Conservation (phyloP, 2,113 vertebrate species). For the Thamnaconus septentrionalis region DNA sequence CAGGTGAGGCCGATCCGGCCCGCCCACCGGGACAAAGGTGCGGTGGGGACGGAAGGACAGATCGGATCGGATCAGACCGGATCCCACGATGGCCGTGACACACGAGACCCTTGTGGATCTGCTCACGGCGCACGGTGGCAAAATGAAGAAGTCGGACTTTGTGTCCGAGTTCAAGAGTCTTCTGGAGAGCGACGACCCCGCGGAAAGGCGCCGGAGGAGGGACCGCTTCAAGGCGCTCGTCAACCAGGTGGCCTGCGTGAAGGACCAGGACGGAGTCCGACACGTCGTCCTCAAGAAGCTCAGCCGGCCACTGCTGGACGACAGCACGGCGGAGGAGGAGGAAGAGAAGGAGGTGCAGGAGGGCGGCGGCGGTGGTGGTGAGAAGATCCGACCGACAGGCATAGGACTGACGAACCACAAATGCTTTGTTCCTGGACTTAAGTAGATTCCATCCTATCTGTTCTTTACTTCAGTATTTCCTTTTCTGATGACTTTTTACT, state of each 20-base stretch:
- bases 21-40: constrained; percentile 6
- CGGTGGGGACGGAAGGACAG: background rate
- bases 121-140: constrained; percentile 77
- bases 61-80: background rate
- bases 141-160: constrained; percentile 77
- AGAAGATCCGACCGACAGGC: too few relatives aligned
- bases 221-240: constrained; percentile 83
- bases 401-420: too few relatives aligned
- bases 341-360: background rate
- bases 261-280: constrained; percentile 77
- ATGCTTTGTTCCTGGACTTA: too few relatives aligned
- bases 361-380: too few relatives aligned
- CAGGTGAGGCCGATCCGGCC: constrained; percentile 33
- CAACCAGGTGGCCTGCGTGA: constrained; percentile 83
- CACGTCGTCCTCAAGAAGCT: constrained; percentile 80
- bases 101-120: constrained; percentile 77
- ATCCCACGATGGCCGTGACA: constrained; percentile 70
- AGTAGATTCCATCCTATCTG: too few relatives aligned
- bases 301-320: constrained; percentile 46
- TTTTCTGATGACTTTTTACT: too few relatives aligned
- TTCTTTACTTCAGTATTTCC: too few relatives aligned
- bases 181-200: constrained; percentile 73
- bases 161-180: constrained; percentile 74
- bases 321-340: background rate
- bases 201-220: constrained; percentile 72